A percentile compares a stretch with the other conserved stretches of the same genome.
phyloP scores from a whole-genome alignment of 2,797 vertebrate species.

The Esox masquinongy region DNA sequence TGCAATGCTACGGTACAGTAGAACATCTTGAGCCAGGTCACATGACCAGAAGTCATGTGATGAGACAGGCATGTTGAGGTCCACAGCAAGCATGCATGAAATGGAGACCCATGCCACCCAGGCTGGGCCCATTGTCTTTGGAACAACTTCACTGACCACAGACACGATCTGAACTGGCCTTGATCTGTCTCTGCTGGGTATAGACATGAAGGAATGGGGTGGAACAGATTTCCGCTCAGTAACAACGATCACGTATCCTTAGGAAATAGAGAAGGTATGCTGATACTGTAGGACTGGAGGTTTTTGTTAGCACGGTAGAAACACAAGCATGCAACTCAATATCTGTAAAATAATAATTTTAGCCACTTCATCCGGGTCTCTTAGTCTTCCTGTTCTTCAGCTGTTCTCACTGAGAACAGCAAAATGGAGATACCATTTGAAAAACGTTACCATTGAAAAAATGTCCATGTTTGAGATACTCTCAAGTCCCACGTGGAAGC shows the following conservation, averaged over 20 bases:
- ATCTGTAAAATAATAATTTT: not conserved
- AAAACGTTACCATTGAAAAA: not conserved
- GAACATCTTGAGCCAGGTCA: not conserved
- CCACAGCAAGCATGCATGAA: conserved; percentile 42
- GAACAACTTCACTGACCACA: conserved; percentile 51
- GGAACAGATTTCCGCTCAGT: conserved; percentile 43
- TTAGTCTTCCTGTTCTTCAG: not conserved
- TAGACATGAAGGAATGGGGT: conserved; percentile 31
- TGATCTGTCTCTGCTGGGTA: conserved; percentile 37
- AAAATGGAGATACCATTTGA: not conserved
- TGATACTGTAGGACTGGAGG: not conserved
- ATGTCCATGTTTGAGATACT: not conserved
- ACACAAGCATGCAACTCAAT: not conserved
- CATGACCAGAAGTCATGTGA: conserved; percentile 16
- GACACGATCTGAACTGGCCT: conserved; percentile 38
- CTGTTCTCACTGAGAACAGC: not conserved
- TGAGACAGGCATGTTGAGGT: conserved; percentile 11
- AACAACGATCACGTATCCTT: conserved; percentile 45
- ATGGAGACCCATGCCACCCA: conserved; percentile 61
- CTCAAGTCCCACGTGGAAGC: not conserved
- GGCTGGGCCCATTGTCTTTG: conserved; percentile 56
- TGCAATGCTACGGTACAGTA: not conserved
- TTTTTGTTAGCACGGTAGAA: not conserved
- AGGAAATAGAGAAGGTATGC: conserved; percentile 40
- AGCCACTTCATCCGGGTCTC: not conserved